These are phyloP conservation scores for Yponomeuta cagnagella DNA, from an alignment of 2,888 invertebrate species.

Conservation along the genomic window DNA sequence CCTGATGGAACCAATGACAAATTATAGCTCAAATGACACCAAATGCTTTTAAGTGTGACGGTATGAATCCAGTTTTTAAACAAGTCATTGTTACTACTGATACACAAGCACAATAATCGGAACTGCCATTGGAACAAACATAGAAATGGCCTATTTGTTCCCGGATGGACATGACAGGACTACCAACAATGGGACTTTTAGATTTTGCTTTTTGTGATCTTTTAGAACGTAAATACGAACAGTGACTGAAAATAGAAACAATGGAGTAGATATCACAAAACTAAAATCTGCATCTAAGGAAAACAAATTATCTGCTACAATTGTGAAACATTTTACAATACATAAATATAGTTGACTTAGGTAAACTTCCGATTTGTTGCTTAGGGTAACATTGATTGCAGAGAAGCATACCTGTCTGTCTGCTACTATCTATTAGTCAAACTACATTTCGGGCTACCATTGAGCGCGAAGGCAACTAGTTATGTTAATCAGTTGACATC, in stretches of 20 bases:
- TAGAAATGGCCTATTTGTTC: not conserved
- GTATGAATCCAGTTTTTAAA: constrained; percentile 45
- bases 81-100: constrained; percentile 30
- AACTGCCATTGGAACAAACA: not conserved
- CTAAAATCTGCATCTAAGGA: too few species aligned
- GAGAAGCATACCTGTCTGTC: too few species aligned
- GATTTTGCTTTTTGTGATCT: not conserved
- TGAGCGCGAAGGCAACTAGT: constrained; percentile 39
- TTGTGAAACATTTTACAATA: too few species aligned
- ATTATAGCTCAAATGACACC: constrained; percentile 36
- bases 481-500: constrained; percentile 46
- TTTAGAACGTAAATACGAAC: not conserved
- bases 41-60: constrained; percentile 43
- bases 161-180: not conserved
- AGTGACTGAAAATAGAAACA: not conserved
- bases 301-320: too few species aligned
- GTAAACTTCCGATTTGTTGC: too few species aligned
- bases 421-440: too few species aligned
- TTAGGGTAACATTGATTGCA: too few species aligned
- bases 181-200: not conserved
- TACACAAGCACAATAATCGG: not conserved
- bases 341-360: too few species aligned
- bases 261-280: too few species aligned
- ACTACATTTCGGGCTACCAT: constrained; percentile 16
- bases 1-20: constrained; percentile 40